Evolutionary conservation across 1,140 invertebrate species (phyloP).

Genomic region (Sweltsa coloradensis): DNA sequence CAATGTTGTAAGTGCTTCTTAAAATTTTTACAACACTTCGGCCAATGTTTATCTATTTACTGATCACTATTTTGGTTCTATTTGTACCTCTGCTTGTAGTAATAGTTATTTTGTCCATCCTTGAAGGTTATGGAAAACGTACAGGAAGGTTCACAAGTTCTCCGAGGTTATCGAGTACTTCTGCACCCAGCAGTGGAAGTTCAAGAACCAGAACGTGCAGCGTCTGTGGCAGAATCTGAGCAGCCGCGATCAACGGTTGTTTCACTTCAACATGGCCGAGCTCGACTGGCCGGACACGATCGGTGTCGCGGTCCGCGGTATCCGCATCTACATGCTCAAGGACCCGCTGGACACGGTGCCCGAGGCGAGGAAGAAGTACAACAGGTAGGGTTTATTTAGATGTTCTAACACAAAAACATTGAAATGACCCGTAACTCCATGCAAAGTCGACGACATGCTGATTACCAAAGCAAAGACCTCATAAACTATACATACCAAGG

Average conservation of each 20-base stretch:
- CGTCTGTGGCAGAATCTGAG: slow-evolving; percentile 40
- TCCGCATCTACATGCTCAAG: slow-evolving; percentile 56
- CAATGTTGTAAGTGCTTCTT: too few species aligned
- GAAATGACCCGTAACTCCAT: too few species aligned
- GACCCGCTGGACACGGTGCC: slow-evolving; percentile 51
- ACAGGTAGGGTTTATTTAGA: too few species aligned
- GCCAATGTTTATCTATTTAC: too few species aligned
- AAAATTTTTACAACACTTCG: too few species aligned
- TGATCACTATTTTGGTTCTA: too few species aligned
- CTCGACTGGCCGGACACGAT: slow-evolving; percentile 58
- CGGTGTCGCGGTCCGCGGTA: slow-evolving; percentile 46
- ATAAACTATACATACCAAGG: too few species aligned
- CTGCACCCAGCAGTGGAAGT: slow-evolving; percentile 53
- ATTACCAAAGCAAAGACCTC: too few species aligned
- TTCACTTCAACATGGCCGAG: slow-evolving; percentile 50
- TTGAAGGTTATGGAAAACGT: slow-evolving; percentile 48
- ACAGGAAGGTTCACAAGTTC: slow-evolving; percentile 63
- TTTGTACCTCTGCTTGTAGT: too few species aligned
- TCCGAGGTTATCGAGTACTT: slow-evolving; percentile 57
- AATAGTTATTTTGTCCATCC: not conserved
- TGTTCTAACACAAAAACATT: too few species aligned
- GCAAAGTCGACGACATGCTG: too few species aligned
- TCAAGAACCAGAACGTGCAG: slow-evolving; percentile 48
- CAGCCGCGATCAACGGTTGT: slow-evolving; percentile 43
- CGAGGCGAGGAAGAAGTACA: slow-evolving; percentile 40